Evolutionary conservation across 2,113 vertebrate genomes (phyloP).

Genomic region (Callopanchax toddi): DNA sequence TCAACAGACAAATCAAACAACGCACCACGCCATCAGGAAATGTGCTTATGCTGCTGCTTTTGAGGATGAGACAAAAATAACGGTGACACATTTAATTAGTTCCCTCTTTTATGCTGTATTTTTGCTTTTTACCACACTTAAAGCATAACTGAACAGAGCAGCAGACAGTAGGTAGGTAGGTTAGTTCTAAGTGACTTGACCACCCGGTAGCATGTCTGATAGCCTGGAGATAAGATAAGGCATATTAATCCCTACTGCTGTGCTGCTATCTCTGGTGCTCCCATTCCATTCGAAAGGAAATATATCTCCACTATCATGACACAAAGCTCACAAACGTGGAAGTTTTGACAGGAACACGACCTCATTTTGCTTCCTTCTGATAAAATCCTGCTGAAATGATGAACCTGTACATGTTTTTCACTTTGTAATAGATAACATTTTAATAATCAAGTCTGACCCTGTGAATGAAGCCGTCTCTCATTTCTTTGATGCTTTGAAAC

Average conservation of each 20-base stretch:
- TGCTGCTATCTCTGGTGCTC: slow-evolving; percentile 33
- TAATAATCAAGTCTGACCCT: slow-evolving; percentile 26
- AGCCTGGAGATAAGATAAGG: slow-evolving; percentile 46
- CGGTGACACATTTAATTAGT: background rate
- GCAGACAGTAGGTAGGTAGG: slow-evolving; percentile 4
- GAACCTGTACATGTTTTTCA: slow-evolving; percentile 15
- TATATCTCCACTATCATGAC: background rate
- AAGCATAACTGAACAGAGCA: background rate
- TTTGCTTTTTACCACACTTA: background rate
- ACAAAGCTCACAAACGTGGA: slow-evolving; percentile 17
- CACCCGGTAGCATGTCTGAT: slow-evolving; percentile 29
- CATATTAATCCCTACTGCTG: slow-evolving; percentile 63
- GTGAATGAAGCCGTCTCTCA: slow-evolving; percentile 9
- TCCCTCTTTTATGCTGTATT: background rate
- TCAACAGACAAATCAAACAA: background rate
- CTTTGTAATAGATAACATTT: slow-evolving; percentile 17
- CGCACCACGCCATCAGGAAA: background rate
- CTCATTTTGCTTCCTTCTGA: slow-evolving; percentile 21
- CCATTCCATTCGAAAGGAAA: slow-evolving; percentile 21
- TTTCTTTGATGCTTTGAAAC: slow-evolving; percentile 14
- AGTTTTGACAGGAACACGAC: slow-evolving; percentile 12
- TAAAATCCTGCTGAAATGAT: slow-evolving; percentile 25
- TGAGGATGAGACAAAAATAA: background rate
- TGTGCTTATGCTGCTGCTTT: background rate
- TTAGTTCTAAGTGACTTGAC: slow-evolving; percentile 30